A percentile compares a stretch with the other conserved stretches of the same genome.
phyloP scores from a whole-genome alignment of 1,140 invertebrate genomes.

The Bombus picipes region DNA sequence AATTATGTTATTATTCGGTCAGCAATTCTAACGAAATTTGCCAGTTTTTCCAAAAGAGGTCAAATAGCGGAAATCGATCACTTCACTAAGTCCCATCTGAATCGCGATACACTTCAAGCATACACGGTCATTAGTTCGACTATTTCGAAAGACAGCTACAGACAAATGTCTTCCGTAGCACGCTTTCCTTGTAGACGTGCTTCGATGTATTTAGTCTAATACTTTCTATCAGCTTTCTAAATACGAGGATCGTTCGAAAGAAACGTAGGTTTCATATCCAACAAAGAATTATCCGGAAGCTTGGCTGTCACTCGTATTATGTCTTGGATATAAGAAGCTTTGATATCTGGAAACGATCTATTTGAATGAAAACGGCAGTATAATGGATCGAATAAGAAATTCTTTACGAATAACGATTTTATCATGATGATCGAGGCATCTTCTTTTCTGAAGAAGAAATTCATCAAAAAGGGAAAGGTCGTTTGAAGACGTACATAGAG shows the following conservation, averaged over 20 bases:
- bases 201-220: background rate
- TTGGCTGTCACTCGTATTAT: background rate
- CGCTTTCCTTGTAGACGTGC: background rate
- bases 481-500: background rate
- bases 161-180: background rate
- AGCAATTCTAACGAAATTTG: background rate
- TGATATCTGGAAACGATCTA: background rate
- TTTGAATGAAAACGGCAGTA: background rate
- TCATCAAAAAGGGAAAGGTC: background rate
- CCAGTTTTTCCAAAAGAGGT: background rate
- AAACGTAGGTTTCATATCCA: background rate
- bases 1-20: background rate
- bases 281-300: background rate
- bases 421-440: background rate
- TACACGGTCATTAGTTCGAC: background rate
- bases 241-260: background rate
- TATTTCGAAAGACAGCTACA: background rate
- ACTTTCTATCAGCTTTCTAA: background rate
- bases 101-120: background rate
- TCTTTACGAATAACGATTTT: conserved; percentile 12
- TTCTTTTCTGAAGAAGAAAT: background rate
- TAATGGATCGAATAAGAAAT: background rate
- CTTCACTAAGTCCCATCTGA: background rate
- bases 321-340: background rate
- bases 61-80: background rate